Conservation (phyloP, 1,140 invertebrate genomes). For the Drosophila subobscura region DNA sequence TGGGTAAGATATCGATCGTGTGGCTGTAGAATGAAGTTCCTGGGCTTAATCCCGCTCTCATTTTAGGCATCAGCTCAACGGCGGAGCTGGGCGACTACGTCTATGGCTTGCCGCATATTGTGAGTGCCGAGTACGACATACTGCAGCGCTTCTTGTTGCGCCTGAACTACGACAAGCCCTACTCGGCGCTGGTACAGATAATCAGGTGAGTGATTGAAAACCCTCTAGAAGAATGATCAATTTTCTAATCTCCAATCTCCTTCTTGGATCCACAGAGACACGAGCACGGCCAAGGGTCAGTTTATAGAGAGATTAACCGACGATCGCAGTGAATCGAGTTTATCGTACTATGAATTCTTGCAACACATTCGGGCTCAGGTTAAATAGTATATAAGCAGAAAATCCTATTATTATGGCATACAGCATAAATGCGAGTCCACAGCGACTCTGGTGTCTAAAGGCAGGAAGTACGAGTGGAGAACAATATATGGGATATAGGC, state of each 20-base stretch:
- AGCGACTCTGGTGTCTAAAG: conserved; percentile 58
- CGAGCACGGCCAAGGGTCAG: conserved; percentile 90
- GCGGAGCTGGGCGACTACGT: conserved; percentile 86
- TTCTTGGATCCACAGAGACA: conserved; percentile 88
- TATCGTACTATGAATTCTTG: conserved; percentile 99
- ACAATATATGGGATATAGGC: conserved; percentile 19
- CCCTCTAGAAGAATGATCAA: not conserved
- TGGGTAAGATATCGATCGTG: conserved; percentile 84
- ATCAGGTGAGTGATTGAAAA: conserved; percentile 88
- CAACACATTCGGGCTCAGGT: conserved; percentile 97
- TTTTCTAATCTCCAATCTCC: not conserved
- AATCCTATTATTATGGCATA: conserved; percentile 69
- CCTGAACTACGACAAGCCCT: conserved; percentile 93
- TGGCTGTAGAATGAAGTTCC: not conserved
- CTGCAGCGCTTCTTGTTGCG: conserved; percentile 92
- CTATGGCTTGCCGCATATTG: conserved; percentile 90
- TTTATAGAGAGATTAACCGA: conserved; percentile 97
- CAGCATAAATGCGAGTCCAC: conserved; percentile 62
- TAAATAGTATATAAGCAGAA: conserved; percentile 86
- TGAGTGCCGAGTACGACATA: conserved; percentile 90
- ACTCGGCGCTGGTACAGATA: conserved; percentile 90
- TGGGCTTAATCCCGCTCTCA: conserved; percentile 27
- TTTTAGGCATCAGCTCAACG: conserved; percentile 85
- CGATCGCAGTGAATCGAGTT: conserved; percentile 95
- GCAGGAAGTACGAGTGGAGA: conserved; percentile 15